phyloP scores from a whole-genome alignment of 2,797 vertebrate genomes.

The Austrolebias charrua region DNA sequence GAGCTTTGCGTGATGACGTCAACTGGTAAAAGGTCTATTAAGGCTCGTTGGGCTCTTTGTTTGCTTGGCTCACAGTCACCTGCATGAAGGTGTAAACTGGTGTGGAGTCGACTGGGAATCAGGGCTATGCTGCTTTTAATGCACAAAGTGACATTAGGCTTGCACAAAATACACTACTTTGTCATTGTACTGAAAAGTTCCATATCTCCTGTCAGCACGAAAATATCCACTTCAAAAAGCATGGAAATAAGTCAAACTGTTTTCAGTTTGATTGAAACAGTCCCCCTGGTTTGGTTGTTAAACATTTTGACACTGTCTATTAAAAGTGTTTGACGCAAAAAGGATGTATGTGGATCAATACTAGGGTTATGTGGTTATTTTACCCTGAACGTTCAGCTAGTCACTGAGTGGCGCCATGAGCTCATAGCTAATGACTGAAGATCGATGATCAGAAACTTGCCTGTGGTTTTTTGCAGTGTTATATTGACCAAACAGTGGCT shows the following conservation, averaged over 20 bases:
- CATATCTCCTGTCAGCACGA: too few relatives aligned
- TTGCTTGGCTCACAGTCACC: too few relatives aligned
- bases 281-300: constrained; percentile 15
- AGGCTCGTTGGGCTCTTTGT: too few relatives aligned
- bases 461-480: constrained; percentile 79
- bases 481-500: constrained; percentile 68
- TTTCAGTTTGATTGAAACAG: constrained; percentile 3
- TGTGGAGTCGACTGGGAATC: too few relatives aligned
- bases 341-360: constrained; percentile 68
- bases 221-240: too few relatives aligned
- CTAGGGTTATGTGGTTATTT: constrained; percentile 64
- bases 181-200: too few relatives aligned
- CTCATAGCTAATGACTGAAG: constrained; percentile 82
- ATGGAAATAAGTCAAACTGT: background rate
- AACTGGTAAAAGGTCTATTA: too few relatives aligned
- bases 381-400: constrained; percentile 70
- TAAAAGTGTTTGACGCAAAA: constrained; percentile 71
- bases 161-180: too few relatives aligned
- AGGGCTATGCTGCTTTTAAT: too few relatives aligned
- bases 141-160: too few relatives aligned
- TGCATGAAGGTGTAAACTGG: too few relatives aligned
- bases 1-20: too few relatives aligned
- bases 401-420: constrained; percentile 78
- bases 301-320: constrained; percentile 57
- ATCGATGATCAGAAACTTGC: constrained; percentile 78